These are phyloP conservation scores for Drosophila rellima DNA, from an alignment of 2,888 invertebrate species.

Conservation along the genomic window DNA sequence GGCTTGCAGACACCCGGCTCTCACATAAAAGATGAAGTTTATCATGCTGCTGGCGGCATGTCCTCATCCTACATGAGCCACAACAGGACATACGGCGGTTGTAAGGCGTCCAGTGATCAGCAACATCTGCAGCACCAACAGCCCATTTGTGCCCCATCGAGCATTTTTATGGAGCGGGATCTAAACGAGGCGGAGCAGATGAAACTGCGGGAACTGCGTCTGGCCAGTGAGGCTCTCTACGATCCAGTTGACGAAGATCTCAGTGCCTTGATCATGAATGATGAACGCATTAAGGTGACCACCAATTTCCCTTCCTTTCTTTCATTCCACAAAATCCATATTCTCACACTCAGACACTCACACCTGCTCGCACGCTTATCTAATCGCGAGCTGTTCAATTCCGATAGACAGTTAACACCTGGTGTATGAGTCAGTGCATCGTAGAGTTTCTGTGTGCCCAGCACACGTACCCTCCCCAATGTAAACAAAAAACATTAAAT, in stretches of 20 bases:
- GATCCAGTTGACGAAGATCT: slow-evolving; percentile 94
- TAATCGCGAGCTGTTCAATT: slow-evolving; percentile 55
- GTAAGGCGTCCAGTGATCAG: slow-evolving; percentile 47
- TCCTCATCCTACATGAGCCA: slow-evolving; percentile 23
- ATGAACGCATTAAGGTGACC: slow-evolving; percentile 88
- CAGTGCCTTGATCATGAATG: slow-evolving; percentile 89
- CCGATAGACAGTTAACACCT: slow-evolving; percentile 73
- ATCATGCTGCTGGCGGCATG: slow-evolving; percentile 57
- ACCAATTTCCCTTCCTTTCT: slow-evolving; percentile 1
- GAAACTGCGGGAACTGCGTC: slow-evolving; percentile 93
- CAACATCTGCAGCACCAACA: slow-evolving; percentile 64
- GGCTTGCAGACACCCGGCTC: slow-evolving; percentile 66
- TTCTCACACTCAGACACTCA: slow-evolving; percentile 26
- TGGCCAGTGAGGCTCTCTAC: slow-evolving; percentile 94
- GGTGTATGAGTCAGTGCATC: slow-evolving; percentile 65
- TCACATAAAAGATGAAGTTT: slow-evolving; percentile 77
- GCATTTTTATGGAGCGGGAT: slow-evolving; percentile 85
- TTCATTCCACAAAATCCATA: slow-evolving; percentile 23
- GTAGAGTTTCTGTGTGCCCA: slow-evolving; percentile 68
- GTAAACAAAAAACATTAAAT: slow-evolving; percentile 67
- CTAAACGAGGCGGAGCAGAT: slow-evolving; percentile 92
- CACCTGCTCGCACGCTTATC: slow-evolving; percentile 62
- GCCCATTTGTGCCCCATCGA: slow-evolving; percentile 74
- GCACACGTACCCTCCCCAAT: slow-evolving; percentile 56
- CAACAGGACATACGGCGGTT: slow-evolving; percentile 43